These are phyloP conservation scores for Dinoponera quadriceps DNA, from an alignment of 1,140 invertebrate species.

Conservation along the genomic window DNA sequence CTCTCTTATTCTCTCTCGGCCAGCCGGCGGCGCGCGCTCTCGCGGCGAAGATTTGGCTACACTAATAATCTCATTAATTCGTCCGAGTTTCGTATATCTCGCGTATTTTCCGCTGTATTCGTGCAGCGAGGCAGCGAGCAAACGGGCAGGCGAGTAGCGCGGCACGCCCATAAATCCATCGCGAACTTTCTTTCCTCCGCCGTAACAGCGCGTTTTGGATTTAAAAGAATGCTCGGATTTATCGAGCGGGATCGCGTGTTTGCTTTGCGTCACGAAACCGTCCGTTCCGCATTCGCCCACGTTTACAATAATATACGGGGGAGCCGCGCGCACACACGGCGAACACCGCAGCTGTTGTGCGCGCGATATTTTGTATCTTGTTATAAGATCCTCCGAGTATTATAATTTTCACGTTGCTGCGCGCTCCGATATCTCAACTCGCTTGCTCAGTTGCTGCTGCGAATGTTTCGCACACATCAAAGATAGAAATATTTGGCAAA, in stretches of 20 bases:
- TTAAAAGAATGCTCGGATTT: constrained; percentile 47
- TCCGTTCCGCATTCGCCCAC: constrained; percentile 41
- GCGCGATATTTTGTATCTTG: constrained; percentile 1
- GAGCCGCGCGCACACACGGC: neutral
- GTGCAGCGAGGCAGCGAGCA: neutral
- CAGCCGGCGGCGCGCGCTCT: neutral
- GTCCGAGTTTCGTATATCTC: constrained; percentile 40
- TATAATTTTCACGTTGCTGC: neutral
- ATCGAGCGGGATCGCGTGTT: constrained; percentile 43
- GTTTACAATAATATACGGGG: constrained; percentile 23
- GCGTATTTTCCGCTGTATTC: constrained; percentile 21
- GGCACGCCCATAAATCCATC: constrained; percentile 41
- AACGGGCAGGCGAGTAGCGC: neutral
- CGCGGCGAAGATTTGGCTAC: constrained; percentile 45
- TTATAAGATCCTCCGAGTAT: neutral
- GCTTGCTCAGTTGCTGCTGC: too few relatives aligned
- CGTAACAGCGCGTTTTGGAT: constrained; percentile 29
- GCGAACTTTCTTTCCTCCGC: constrained; percentile 37
- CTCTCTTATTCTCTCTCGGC: too few relatives aligned
- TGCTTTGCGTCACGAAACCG: constrained; percentile 52
- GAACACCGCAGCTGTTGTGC: constrained; percentile 30
- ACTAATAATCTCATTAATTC: constrained; percentile 60
- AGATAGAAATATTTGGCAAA: too few relatives aligned
- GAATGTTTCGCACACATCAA: too few relatives aligned
- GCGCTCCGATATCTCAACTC: too few relatives aligned